Base-by-base conservation (phyloP, 2,797 vertebrate species). In the Ptychobarbus kaznakovi region DNA sequence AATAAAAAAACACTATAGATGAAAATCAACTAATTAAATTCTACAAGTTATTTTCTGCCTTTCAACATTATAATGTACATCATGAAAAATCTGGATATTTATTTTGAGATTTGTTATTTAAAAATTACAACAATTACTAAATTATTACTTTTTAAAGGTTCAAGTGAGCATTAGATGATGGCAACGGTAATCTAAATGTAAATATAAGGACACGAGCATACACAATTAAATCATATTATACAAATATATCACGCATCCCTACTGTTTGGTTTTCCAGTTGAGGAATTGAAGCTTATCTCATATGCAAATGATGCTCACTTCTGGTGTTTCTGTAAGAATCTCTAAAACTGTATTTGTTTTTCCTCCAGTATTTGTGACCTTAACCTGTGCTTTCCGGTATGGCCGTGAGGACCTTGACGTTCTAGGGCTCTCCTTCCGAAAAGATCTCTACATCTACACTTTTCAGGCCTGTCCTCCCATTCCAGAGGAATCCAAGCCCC, bases 321-420 rank as follows among this genome's bases (percentile, higher is more conserved):
- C 11, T 20, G 25, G 0, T 58, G 13, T 68, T 65, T 38, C 42
- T 68, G 8, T 61, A 28, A n/a, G 58, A 44, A 25, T 28, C 84
- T 79, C 49, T 78, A 8, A 32, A 51, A 20, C 28, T 35, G 18
- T 12, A 25, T 51, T 76, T 6, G 1, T 56, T 46, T 20, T 79
- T 35, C 15, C 72, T 22, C 1, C 86, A 99, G 98, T 98, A 72
- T 99, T 97, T 0, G 98, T 99, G 92, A 99, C 98, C 0, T 88
- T 99, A 92, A 99, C 98, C 65, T 99, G 98, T 83, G 98, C 98
- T 13, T 99, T 99, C 88, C 97, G 98, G 51, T 99, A 99, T 0
- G 98, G 98, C 81, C 97, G 97, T 0, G 98, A 99, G 91, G 98
- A 99, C 92, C 94, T 99, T 91, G 98, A 99, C 0, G 98, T 99